A percentile compares a stretch with the other conserved stretches of the same genome.
phyloP scores from a whole-genome alignment of 2,888 invertebrate genomes.

The Drosophila nr. fundita region DNA sequence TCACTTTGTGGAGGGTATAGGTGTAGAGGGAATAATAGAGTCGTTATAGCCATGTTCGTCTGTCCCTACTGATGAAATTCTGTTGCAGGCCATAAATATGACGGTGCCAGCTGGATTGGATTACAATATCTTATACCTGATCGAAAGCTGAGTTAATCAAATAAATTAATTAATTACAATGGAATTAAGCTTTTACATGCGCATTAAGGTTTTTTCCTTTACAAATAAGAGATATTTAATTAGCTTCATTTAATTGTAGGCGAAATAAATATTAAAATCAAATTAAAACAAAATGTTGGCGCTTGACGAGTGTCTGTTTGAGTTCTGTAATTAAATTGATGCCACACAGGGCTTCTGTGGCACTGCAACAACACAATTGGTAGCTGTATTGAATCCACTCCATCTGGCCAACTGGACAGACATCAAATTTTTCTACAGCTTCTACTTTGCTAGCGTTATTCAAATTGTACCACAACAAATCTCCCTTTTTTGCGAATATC shows the following conservation, averaged over 20 bases:
- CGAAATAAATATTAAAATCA: background rate
- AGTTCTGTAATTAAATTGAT: slow-evolving; percentile 7
- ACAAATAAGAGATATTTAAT: background rate
- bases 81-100: background rate
- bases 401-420: slow-evolving; percentile 54
- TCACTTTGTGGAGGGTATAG: background rate
- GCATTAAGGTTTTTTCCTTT: background rate
- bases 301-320: background rate
- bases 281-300: background rate
- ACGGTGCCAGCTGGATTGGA: background rate
- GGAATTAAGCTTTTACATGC: background rate
- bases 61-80: background rate
- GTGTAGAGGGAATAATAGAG: background rate
- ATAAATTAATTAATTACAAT: background rate
- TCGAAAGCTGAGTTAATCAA: background rate
- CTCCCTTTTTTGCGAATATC: slow-evolving; percentile 33
- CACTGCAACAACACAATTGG: slow-evolving; percentile 35
- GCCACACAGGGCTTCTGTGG: slow-evolving; percentile 30
- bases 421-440: slow-evolving; percentile 25
- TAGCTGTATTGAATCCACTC: slow-evolving; percentile 37
- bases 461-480: slow-evolving; percentile 46
- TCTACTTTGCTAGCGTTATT: slow-evolving; percentile 26
- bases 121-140: no score
- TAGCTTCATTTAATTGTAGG: background rate
- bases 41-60: background rate